Conservation (phyloP, 2,113 vertebrate genomes). For the Myrmophylax atrothorax region DNA sequence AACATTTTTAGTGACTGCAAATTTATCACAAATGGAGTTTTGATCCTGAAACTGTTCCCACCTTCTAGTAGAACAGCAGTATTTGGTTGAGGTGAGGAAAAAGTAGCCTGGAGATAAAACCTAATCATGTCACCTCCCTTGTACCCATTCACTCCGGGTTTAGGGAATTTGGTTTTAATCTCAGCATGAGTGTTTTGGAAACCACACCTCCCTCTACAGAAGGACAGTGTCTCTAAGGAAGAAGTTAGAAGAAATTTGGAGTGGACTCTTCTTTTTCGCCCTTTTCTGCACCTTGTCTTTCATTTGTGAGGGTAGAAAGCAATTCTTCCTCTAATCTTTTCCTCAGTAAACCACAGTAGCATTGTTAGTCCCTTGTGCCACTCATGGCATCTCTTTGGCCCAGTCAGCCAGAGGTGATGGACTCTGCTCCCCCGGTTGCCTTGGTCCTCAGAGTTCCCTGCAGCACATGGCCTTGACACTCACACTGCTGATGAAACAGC, state of each 20-base stretch:
- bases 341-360: not conserved
- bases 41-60: not conserved
- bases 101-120: not conserved
- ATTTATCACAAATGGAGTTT: not conserved
- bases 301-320: not conserved
- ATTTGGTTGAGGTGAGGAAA: not conserved
- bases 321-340: not conserved
- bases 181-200: not conserved
- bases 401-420: not conserved
- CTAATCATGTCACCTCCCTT: not conserved
- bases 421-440: not conserved
- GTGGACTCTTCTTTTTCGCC: not conserved
- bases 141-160: not conserved
- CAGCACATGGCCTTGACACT: accelerated
- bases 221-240: not conserved
- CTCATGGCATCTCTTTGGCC: not conserved
- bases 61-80: not conserved
- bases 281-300: not conserved
- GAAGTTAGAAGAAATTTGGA: not conserved
- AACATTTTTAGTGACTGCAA: not conserved
- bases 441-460: accelerated
- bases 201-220: not conserved
- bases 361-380: not conserved
- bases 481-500: not conserved
- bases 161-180: not conserved